Percentiles rank a stretch among this genome's conserved stretches.
phyloP scores from a whole-genome alignment of 2,797 vertebrate species.

The Artibeus lituratus region DNA sequence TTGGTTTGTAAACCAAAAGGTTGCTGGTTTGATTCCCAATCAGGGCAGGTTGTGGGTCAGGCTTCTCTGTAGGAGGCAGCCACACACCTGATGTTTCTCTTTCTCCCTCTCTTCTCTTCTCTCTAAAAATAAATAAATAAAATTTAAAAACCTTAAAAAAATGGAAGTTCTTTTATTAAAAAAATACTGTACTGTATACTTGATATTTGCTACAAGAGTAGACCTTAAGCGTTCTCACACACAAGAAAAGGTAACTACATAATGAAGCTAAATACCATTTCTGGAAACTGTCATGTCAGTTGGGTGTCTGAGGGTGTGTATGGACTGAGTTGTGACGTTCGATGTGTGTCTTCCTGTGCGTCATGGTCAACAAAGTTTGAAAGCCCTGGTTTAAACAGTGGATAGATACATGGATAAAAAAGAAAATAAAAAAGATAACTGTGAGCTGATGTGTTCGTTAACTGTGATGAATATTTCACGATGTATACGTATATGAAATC shows the following conservation, averaged over 20 bases:
- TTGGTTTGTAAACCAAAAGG: too few species aligned
- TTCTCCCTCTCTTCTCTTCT: too few species aligned
- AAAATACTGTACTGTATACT: not conserved
- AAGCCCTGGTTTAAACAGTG: not conserved
- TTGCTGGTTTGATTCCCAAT: too few species aligned
- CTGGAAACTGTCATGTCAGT: not conserved
- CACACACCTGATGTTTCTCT: too few species aligned
- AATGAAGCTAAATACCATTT: not conserved
- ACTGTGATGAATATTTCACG: not conserved
- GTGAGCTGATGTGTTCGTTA: not conserved
- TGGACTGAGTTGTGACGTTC: not conserved
- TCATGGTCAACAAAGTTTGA: not conserved
- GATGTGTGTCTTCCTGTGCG: not conserved
- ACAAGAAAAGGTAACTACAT: not conserved
- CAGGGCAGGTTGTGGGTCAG: too few species aligned
- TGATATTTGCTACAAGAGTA: not conserved
- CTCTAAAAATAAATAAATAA: too few species aligned
- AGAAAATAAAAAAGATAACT: not conserved
- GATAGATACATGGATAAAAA: not conserved
- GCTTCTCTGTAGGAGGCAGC: too few species aligned
- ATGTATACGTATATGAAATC: not conserved
- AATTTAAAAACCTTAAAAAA: too few species aligned
- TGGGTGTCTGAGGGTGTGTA: not conserved
- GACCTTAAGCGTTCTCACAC: not conserved
- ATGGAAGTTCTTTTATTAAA: too few species aligned